Evolutionary conservation across 1,140 invertebrate species (phyloP), one percentile per base, ranked within the genome.

Genomic region (Hycleus cichorii): DNA sequence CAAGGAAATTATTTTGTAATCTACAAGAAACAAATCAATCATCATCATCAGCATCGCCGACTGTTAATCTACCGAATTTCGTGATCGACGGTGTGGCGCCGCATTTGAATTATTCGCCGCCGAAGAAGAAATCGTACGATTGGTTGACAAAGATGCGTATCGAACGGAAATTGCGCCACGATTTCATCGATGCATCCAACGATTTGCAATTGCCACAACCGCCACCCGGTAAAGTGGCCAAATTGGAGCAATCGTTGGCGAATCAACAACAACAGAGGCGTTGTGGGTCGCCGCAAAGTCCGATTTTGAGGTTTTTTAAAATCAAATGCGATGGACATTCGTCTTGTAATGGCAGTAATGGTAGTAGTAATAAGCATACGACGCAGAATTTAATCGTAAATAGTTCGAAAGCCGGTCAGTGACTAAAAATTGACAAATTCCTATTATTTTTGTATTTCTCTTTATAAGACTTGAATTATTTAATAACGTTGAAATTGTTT

Each of bases 11-110:
- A 27, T 8, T 47, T 66, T 26, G 57, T 56, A 8, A 53, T 48
- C 11, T 38, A 48, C n/a, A 52, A 43, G 26, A 3, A 10, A 11
- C 10, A 5, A 42, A 42, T 4, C 3, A 56, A 60, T n/a, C 9
- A 12, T 38, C 3, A 45, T 5, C 56, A 48, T 8, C 58, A 1
- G 1, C 6, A 39, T 39, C 66, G 0, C 87, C 86, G 0, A 90
- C 86, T 0, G 76, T 80, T 4, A 86, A 90, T 72, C 73, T 91
- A 24, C 90, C 90, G 0, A 88, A 91, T 73, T 90, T 80, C 61
- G 86, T 88, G 0, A 60, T 86, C 3, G 83, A 88, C 62, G 88
- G 88, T 1, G 83, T 81, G 18, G 88, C 88, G 0, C 88, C 88
- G 0, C 88, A 89, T 68, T 73, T 88, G 48, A 75, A 85, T 43